These are phyloP conservation scores for Caenorhabditis imperialis DNA, from an alignment of 2,888 invertebrate species.

Conservation along the genomic window DNA sequence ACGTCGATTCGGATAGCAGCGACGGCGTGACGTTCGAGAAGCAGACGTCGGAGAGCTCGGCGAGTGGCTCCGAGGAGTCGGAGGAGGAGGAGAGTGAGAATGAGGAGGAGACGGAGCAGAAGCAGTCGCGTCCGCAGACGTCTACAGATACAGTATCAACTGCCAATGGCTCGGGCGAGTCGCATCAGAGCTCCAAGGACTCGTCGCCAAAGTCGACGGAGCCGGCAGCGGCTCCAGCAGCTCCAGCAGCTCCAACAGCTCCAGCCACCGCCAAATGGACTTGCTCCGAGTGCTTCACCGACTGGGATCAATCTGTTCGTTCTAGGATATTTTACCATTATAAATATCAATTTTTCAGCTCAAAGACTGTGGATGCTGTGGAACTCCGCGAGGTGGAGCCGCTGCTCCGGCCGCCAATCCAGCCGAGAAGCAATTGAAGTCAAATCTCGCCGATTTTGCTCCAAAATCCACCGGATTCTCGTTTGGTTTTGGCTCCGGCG, in stretches of 20 bases:
- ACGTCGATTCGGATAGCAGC: slow-evolving; percentile 8
- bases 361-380: slow-evolving; percentile 43
- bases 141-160: slow-evolving; percentile 51
- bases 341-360: slow-evolving; percentile 16
- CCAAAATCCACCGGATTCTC: slow-evolving; percentile 13
- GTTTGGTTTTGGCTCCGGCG: slow-evolving; percentile 26
- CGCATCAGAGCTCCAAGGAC: slow-evolving; percentile 38
- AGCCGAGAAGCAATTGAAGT: slow-evolving; percentile 33
- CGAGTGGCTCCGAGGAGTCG: slow-evolving; percentile 1
- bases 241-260: neutral
- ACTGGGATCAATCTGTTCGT: slow-evolving; percentile 25
- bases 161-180: slow-evolving; percentile 27
- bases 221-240: neutral
- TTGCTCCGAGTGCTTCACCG: slow-evolving; percentile 40
- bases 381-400: slow-evolving; percentile 8
- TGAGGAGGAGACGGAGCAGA: slow-evolving; percentile 4
- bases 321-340: too few species aligned
- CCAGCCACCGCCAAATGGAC: slow-evolving; percentile 24
- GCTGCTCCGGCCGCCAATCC: slow-evolving; percentile 2
- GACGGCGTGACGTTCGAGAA: slow-evolving; percentile 8
- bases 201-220: slow-evolving; percentile 32
- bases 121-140: slow-evolving; percentile 48
- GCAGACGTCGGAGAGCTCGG: slow-evolving; percentile 5
- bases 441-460: slow-evolving; percentile 32
- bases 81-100: slow-evolving; percentile 12